These are phyloP conservation scores for Schizotus pectinicornis DNA, from an alignment of 2,888 invertebrate species.

Conservation along the genomic window DNA sequence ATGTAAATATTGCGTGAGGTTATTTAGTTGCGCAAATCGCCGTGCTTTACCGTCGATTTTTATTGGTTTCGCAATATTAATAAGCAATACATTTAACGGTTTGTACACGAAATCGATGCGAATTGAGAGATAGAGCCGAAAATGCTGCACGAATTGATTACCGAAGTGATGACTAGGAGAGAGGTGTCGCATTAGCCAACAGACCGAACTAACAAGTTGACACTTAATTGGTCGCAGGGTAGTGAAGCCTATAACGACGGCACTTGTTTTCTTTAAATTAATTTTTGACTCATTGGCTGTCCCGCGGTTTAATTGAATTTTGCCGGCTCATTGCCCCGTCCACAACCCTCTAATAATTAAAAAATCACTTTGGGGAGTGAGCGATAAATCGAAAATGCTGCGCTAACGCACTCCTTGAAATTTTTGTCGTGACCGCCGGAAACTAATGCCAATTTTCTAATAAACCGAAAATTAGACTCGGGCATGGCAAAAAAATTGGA, in stretches of 20 bases:
- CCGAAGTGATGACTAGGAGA: constrained; percentile 18
- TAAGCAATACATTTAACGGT: no score
- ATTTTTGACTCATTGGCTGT: constrained; percentile 25
- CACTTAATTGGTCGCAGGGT: constrained; percentile 25
- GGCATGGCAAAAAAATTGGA: no score
- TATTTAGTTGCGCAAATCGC: constrained; percentile 15
- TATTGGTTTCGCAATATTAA: no score
- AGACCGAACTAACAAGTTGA: constrained; percentile 25
- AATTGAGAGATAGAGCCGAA: no score
- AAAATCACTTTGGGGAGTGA: constrained; percentile 1
- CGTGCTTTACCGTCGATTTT: no score
- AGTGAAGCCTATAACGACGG: constrained; percentile 19
- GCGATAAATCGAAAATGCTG: no score
- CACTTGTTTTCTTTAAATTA: constrained; percentile 27
- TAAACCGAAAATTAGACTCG: no score
- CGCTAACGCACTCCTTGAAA: no score
- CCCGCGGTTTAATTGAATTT: constrained; percentile 24
- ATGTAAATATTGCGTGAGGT: constrained; percentile 29
- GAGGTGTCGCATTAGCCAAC: constrained; percentile 26
- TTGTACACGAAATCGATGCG: no score
- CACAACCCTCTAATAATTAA: constrained; percentile 23
- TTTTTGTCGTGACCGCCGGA: no score
- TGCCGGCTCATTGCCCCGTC: constrained; percentile 20
- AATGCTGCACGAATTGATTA: constrained; percentile 13
- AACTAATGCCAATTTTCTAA: no score